Conservation (phyloP, 2,113 vertebrate genomes). For the Crotalus viridis region DNA sequence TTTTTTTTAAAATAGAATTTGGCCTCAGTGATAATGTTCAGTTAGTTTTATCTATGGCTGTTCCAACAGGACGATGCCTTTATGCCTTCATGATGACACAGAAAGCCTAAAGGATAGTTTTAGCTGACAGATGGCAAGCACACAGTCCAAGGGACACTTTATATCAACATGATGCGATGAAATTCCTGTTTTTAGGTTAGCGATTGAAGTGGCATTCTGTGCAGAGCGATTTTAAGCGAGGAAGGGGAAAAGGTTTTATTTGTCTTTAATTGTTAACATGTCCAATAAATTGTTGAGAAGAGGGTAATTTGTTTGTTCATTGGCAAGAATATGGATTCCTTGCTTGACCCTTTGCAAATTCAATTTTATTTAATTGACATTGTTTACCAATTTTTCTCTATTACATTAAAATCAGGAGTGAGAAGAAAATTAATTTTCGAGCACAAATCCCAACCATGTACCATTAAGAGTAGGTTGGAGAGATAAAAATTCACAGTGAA, state of each 20-base stretch:
- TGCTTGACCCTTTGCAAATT: neutral
- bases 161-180: conserved; percentile 82
- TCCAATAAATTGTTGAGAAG: conserved; percentile 7
- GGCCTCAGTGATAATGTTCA: fast-evolving
- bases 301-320: neutral
- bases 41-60: neutral
- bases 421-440: neutral
- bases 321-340: neutral
- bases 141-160: conserved; percentile 78
- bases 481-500: neutral
- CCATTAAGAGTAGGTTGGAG: neutral
- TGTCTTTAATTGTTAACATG: neutral
- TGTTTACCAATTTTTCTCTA: neutral
- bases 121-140: conserved; percentile 88
- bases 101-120: conserved; percentile 84
- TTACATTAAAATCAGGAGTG: neutral
- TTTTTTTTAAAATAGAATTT: neutral
- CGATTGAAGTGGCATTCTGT: conserved; percentile 72
- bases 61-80: conserved; percentile 76
- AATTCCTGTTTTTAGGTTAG: conserved; percentile 75
- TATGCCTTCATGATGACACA: conserved; percentile 85
- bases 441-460: neutral
- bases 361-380: neutral
- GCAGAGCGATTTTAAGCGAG: conserved; percentile 35
- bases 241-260: conserved; percentile 22